Conservation (phyloP, 2,797 vertebrate species). For the Intellagama lesueurii region DNA sequence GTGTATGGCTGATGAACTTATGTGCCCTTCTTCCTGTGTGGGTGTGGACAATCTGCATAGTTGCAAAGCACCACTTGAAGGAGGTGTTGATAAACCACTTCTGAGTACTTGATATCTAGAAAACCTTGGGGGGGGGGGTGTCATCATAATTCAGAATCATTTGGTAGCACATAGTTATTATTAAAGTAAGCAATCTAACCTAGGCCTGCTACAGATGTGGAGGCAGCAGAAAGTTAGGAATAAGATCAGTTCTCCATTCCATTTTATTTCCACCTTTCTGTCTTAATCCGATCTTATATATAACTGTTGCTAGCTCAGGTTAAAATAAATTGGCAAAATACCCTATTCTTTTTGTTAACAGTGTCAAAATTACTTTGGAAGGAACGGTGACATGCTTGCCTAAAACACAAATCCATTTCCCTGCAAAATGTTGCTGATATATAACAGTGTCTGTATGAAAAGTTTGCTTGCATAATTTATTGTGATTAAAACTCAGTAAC, state of each 20-base stretch:
- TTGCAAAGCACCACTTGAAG: too few species aligned
- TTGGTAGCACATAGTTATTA: too few species aligned
- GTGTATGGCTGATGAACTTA: neutral
- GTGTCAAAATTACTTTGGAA: conserved; percentile 5
- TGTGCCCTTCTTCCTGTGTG: neutral
- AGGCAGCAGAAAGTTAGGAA: neutral
- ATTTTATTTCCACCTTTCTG: neutral
- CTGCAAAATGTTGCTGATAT: neutral
- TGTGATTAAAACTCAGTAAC: neutral
- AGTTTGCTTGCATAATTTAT: neutral
- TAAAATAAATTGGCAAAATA: neutral
- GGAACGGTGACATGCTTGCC: neutral
- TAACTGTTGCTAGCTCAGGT: neutral
- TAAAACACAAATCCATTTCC: neutral
- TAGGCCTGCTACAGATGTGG: neutral
- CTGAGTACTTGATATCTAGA: too few species aligned
- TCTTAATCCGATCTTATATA: neutral
- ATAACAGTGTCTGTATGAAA: neutral
- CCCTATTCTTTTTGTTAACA: neutral
- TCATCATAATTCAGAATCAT: too few species aligned
- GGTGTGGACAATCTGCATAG: neutral
- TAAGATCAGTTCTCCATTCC: neutral
- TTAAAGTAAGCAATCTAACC: neutral
- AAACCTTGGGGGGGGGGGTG: too few species aligned
- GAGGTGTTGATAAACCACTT: neutral